Conservation (phyloP, 92 coral and sea anemone genomes). For the Phymanthus crucifer region DNA sequence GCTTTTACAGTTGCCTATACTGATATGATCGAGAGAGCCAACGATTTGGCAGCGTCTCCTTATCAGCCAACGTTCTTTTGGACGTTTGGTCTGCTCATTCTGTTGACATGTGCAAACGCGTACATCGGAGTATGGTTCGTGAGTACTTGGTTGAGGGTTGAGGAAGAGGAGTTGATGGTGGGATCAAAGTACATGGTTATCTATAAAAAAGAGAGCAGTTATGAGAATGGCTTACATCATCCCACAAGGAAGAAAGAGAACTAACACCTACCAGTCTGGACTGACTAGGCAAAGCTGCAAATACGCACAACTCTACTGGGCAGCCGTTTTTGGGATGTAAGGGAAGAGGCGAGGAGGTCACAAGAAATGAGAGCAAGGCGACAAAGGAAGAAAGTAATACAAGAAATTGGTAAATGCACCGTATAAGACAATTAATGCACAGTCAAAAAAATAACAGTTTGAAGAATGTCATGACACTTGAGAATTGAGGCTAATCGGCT, state of each 20-base stretch:
- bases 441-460: too few species aligned
- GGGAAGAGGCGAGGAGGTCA: too few species aligned
- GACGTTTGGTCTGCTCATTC: slow-evolving; percentile 11
- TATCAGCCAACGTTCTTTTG: slow-evolving; percentile 20
- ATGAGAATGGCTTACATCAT: neutral
- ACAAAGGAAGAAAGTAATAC: too few species aligned
- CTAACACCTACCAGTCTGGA: neutral
- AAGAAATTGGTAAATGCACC: too few species aligned
- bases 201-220: neutral
- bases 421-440: too few species aligned
- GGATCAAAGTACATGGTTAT: slow-evolving; percentile 16
- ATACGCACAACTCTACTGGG: too few species aligned
- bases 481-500: too few species aligned
- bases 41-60: neutral
- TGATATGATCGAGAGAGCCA: slow-evolving; percentile 10
- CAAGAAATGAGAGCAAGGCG: too few species aligned
- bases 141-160: slow-evolving; percentile 6
- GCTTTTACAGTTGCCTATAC: slow-evolving; percentile 12
- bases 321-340: too few species aligned
- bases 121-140: slow-evolving; percentile 18
- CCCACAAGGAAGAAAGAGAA: neutral
- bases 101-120: neutral
- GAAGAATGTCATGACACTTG: too few species aligned
- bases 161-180: slow-evolving; percentile 3
- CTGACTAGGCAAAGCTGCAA: too few species aligned